A percentile compares a stretch with the other conserved stretches of the same genome.
These are phyloP conservation scores for Chondrilla cf. caribensis DNA, from an alignment of 37 sponge, comb jelly and placozoan species.

Conservation along the genomic window DNA sequence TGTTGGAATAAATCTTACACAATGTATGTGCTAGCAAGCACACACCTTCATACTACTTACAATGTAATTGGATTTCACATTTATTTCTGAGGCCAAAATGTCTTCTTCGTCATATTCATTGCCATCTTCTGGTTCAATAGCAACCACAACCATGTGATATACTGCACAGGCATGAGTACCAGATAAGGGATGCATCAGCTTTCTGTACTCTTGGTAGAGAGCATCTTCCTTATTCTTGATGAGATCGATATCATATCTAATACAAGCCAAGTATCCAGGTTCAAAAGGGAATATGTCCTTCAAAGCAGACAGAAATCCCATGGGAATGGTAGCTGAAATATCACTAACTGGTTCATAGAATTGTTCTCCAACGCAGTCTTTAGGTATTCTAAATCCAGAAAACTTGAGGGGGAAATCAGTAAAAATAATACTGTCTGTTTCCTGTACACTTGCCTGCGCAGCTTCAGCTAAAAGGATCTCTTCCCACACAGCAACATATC, in stretches of 20 bases:
- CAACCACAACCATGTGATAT: not conserved
- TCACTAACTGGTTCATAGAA: constrained; percentile 30
- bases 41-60: too few relatives aligned
- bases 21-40: too few relatives aligned
- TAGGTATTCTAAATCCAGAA: not conserved
- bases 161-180: not conserved
- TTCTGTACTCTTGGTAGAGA: too few relatives aligned
- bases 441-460: constrained; percentile 39
- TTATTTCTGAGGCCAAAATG: too few relatives aligned
- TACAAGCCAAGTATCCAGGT: constrained; percentile 58
- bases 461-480: constrained; percentile 64
- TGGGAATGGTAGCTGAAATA: constrained; percentile 9
- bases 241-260: constrained; percentile 40
- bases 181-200: too few relatives aligned
- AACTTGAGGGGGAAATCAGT: constrained; percentile 46
- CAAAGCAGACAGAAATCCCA: not conserved
- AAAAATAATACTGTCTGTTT: not conserved
- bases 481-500: constrained; percentile 57
- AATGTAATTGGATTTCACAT: too few relatives aligned
- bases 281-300: constrained; percentile 34
- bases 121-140: not conserved
- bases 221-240: too few relatives aligned
- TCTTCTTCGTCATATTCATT: not conserved
- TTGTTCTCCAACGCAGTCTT: constrained; percentile 16
- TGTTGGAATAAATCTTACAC: too few relatives aligned